Evolutionary conservation across 1,140 invertebrate species (phyloP).

Genomic region (Drosophila equinoxialis): DNA sequence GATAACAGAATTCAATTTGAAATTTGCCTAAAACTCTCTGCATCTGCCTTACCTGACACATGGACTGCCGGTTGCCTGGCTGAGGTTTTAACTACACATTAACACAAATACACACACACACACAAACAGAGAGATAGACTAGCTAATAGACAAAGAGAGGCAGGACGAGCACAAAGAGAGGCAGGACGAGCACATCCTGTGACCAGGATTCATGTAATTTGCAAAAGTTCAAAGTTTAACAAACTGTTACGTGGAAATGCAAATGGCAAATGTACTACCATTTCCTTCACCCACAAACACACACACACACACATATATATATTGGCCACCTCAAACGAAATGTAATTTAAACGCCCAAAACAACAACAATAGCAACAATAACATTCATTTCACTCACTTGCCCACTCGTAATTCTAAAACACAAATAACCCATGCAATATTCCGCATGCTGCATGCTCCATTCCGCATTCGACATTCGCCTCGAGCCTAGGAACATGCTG

Average conservation of each 20-base stretch:
- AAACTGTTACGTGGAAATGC: slow-evolving; percentile 73
- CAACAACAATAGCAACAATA: slow-evolving; percentile 46
- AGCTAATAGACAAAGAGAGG: slow-evolving; percentile 48
- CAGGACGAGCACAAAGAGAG: slow-evolving; percentile 31
- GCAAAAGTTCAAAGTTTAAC: slow-evolving; percentile 80
- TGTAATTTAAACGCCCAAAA: slow-evolving; percentile 53
- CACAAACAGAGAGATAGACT: slow-evolving; percentile 13
- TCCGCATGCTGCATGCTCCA: slow-evolving; percentile 14
- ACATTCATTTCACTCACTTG: slow-evolving; percentile 27
- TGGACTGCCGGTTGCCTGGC: slow-evolving; percentile 3
- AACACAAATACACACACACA: slow-evolving; percentile 19
- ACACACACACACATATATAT: slow-evolving; percentile 6
- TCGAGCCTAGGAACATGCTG: slow-evolving; percentile 26
- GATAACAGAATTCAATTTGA: slow-evolving; percentile 78
- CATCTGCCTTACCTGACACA: slow-evolving; percentile 36
- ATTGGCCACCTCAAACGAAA: slow-evolving; percentile 49
- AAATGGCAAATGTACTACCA: slow-evolving; percentile 66
- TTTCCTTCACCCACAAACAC: slow-evolving; percentile 12
- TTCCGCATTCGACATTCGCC: neutral
- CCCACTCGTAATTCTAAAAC: slow-evolving; percentile 44
- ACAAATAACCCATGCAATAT: slow-evolving; percentile 45
- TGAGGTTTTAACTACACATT: slow-evolving; percentile 46
- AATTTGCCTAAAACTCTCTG: slow-evolving; percentile 61
- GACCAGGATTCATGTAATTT: slow-evolving; percentile 75
- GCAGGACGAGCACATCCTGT: slow-evolving; percentile 53